Evolutionary conservation across 2,797 vertebrate genomes (phyloP).

Genomic region (Hydrolagus colliei): DNA sequence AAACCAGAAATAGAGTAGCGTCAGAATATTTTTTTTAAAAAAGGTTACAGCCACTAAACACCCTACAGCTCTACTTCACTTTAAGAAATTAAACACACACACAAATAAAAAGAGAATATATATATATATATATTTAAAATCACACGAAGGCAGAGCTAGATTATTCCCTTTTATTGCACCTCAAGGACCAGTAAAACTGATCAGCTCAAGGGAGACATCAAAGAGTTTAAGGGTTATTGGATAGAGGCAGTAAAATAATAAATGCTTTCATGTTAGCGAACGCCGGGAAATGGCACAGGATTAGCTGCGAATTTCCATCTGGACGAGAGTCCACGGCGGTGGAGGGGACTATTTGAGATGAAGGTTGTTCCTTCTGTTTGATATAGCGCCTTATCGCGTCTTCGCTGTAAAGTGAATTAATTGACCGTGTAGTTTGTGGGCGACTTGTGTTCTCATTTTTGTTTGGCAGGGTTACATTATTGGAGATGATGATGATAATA

Average conservation of each 20-base stretch:
- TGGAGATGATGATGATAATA: too few relatives aligned
- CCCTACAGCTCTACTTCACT: too few relatives aligned
- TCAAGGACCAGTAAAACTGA: neutral
- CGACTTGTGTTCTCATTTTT: too few relatives aligned
- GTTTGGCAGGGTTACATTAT: too few relatives aligned
- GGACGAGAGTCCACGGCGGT: neutral
- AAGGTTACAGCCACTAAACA: too few relatives aligned
- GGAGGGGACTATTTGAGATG: neutral
- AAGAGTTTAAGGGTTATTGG: neutral
- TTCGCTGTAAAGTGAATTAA: too few relatives aligned
- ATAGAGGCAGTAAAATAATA: neutral
- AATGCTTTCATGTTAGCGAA: neutral
- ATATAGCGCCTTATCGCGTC: too few relatives aligned
- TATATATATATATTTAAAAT: neutral
- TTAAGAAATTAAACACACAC: too few relatives aligned
- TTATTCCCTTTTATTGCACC: neutral
- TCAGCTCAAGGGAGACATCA: constrained; percentile 11
- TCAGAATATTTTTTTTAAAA: too few relatives aligned
- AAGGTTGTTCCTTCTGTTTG: too few relatives aligned
- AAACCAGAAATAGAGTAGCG: too few relatives aligned
- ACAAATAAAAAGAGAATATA: neutral
- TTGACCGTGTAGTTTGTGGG: too few relatives aligned
- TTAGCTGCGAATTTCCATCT: neutral
- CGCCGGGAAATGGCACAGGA: neutral
- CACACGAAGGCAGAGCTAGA: neutral